Percentiles rank a stretch among this genome's conserved stretches.
Conservation (phyloP, 2,888 invertebrate species). For the Scaptomyza tumidula region DNA sequence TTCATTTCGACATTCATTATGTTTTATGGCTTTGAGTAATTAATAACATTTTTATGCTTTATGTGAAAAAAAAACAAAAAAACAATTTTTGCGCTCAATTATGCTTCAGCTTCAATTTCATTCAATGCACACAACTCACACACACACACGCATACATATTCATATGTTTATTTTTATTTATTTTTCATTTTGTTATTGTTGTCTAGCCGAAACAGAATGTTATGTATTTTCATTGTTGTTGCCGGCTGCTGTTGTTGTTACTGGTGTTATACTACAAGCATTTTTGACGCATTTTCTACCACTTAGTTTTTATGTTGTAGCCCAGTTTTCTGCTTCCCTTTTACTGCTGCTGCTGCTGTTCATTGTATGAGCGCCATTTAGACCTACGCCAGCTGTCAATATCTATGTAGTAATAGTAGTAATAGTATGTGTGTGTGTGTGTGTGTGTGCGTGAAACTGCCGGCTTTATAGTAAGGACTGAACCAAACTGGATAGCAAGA, state of each 20-base stretch:
- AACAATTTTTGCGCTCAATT: constrained; percentile 64
- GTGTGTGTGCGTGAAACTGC: constrained; percentile 19
- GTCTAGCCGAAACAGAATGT: constrained; percentile 1
- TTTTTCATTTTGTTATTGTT: constrained; percentile 1
- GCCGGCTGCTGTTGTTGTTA: not conserved
- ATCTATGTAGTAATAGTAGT: not conserved
- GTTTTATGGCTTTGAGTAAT: constrained; percentile 27
- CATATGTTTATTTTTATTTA: not conserved
- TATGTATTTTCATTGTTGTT: constrained; percentile 5
- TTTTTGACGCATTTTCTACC: constrained; percentile 36
- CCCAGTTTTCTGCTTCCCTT: constrained; percentile 29
- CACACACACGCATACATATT: not conserved
- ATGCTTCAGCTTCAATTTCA: constrained; percentile 57
- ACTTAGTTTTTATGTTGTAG: constrained; percentile 39
- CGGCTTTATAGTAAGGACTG: constrained; percentile 36
- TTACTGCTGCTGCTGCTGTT: constrained; percentile 9
- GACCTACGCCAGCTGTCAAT: constrained; percentile 48
- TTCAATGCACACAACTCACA: constrained; percentile 19
- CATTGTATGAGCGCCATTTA: constrained; percentile 52
- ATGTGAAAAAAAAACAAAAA: constrained; percentile 5
- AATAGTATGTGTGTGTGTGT: not conserved
- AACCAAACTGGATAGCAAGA: constrained; percentile 23
- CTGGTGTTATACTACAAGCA: constrained; percentile 14
- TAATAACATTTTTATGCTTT: constrained; percentile 33
- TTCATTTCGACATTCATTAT: constrained; percentile 11